Evolutionary conservation across 2,797 vertebrate genomes (phyloP), one percentile per base, ranked within the genome.

Genomic region (Poeciliopsis turneri): DNA sequence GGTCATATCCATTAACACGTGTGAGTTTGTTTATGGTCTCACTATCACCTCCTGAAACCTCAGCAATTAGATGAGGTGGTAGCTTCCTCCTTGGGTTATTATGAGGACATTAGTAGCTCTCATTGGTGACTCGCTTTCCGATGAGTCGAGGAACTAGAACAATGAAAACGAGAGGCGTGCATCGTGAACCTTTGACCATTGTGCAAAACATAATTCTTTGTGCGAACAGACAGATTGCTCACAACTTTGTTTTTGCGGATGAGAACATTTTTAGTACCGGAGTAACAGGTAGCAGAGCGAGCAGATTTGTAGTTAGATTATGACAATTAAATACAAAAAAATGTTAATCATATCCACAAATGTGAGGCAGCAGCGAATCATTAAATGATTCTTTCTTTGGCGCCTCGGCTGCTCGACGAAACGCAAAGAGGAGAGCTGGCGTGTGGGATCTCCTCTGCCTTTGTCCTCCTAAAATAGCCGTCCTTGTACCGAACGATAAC

Each of bases 381-480:
- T 78, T 28, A 43, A 45, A 64, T 66, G n/a, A 13, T 71, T 39
- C 45, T 72, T 71, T n/a, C 43, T 45, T 71, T 28, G 68, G 28
- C 41, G 1, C 0, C 51, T 78, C 15, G 77, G 53, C 57, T 25
- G 0, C 41, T 69, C 33, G 57, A 6, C 41, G 5, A 76, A 68
- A 68, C 33, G 28, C 59, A 18, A 12, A 28, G 25, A 28, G 68
- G 68, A 45, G 5, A 71, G 68, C 28, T 10, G 30, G 33, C 1
- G 20, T 59, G 68, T 36, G 30, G n/a, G 28, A 73, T 33, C 69
- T 72, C 3, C 1, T 82, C 72, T 84, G 45, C 43, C 78, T 88
- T 78, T 84, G 88, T 80, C 84, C 78, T 86, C 80, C 75, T 79
- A 61, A 78, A 86, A 83, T 10, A 80, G 83, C 64, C 80, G 79